Conservation (phyloP, 2,113 vertebrate species). For the Actenoides lindsayi region DNA sequence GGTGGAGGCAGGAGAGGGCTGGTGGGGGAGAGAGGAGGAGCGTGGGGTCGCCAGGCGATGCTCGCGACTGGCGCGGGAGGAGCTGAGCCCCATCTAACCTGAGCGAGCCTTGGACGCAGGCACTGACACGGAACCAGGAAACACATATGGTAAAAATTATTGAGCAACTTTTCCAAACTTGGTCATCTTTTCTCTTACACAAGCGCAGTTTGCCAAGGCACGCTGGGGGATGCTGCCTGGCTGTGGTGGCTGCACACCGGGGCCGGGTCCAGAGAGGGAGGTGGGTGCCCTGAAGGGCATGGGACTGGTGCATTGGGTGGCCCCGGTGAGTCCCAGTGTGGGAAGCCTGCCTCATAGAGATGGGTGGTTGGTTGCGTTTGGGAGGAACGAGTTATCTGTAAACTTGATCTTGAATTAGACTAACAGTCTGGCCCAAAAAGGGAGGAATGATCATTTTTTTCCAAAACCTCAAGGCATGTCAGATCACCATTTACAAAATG, state of each 20-base stretch:
- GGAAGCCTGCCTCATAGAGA: neutral
- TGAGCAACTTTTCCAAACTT: slow-evolving; percentile 56
- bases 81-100: neutral
- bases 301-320: neutral
- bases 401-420: neutral
- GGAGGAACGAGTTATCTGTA: neutral
- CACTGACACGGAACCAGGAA: neutral
- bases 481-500: neutral
- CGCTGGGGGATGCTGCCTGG: neutral
- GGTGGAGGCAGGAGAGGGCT: neutral
- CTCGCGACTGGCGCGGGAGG: neutral
- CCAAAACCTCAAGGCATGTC: neutral
- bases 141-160: slow-evolving; percentile 34
- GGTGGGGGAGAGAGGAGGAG: neutral
- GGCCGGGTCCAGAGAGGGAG: accelerated
- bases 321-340: neutral
- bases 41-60: accelerated
- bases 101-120: neutral
- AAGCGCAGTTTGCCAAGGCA: neutral
- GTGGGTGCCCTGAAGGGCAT: accelerated
- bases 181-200: slow-evolving; percentile 11
- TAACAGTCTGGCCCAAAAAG: neutral
- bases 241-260: accelerated
- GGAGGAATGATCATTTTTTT: neutral
- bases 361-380: accelerated